phyloP scores from a whole-genome alignment of 2,113 vertebrate genomes.

The Bothrops jararaca region DNA sequence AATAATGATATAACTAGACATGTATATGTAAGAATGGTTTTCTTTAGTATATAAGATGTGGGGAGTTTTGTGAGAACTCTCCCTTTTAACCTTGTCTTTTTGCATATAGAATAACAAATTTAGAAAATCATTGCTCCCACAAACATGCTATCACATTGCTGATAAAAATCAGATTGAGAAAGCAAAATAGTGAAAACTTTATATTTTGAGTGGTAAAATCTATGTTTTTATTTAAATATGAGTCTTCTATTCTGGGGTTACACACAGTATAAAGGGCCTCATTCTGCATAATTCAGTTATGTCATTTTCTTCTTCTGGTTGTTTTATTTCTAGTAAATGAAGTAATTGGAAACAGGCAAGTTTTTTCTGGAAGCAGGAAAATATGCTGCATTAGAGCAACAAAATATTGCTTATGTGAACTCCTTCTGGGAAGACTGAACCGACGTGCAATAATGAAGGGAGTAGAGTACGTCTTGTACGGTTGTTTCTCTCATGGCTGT shows the following conservation, averaged over 20 bases:
- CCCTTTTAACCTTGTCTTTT: background rate
- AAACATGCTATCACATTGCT: background rate
- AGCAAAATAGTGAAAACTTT: background rate
- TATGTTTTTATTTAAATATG: background rate
- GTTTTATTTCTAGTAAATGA: conserved; percentile 23
- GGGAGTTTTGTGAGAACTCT: background rate
- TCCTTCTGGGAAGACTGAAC: conserved; percentile 18
- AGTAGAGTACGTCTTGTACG: conserved; percentile 12
- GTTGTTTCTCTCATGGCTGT: background rate
- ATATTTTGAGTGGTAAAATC: background rate
- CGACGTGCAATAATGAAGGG: conserved; percentile 21
- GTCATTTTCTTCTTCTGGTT: background rate
- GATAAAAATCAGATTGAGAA: background rate
- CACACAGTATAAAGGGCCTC: background rate
- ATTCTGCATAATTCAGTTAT: background rate
- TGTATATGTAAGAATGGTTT: background rate
- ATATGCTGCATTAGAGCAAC: background rate
- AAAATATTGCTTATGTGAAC: conserved; percentile 2
- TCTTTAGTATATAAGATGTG: background rate
- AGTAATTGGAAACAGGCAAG: conserved; percentile 12
- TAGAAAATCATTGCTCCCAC: background rate
- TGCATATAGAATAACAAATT: background rate
- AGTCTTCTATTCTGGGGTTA: background rate
- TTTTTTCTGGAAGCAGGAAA: background rate
- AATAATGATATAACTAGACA: background rate